A percentile compares a stretch with the other conserved stretches of the same genome.
These are phyloP conservation scores for Mobula birostris DNA, from an alignment of 2,113 vertebrate genomes.

Conservation along the genomic window DNA sequence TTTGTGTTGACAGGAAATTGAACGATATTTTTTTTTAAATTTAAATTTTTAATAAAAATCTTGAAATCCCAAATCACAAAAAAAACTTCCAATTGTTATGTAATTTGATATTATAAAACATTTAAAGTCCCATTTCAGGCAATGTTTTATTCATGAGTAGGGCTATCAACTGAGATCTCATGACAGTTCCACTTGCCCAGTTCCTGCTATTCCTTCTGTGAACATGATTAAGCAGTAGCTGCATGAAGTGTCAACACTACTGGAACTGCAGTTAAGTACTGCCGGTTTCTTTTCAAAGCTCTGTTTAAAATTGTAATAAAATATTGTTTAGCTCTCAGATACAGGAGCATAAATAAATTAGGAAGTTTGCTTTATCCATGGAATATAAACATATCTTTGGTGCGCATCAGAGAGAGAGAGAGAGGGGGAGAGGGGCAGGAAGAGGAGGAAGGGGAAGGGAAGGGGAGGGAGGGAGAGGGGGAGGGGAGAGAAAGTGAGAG, in stretches of 20 bases:
- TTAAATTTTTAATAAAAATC: neutral
- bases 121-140: neutral
- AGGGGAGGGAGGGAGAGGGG: neutral
- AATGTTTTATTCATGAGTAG: constrained; percentile 8
- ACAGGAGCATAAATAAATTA: neutral
- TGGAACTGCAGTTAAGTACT: neutral
- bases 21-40: neutral
- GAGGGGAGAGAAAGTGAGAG: neutral
- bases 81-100: constrained; percentile 19
- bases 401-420: neutral
- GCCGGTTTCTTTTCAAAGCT: neutral
- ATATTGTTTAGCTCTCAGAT: neutral
- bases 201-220: constrained; percentile 16
- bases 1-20: neutral
- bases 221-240: neutral
- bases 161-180: neutral
- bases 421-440: neutral
- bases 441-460: no score
- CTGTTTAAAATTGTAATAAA: neutral
- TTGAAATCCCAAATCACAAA: neutral
- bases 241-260: neutral
- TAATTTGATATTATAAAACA: neutral
- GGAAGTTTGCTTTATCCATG: neutral
- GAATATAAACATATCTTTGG: neutral
- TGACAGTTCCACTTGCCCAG: neutral